These are phyloP conservation scores for Ivindomyrus marchei DNA, from an alignment of 2,113 vertebrate genomes.

Conservation along the genomic window DNA sequence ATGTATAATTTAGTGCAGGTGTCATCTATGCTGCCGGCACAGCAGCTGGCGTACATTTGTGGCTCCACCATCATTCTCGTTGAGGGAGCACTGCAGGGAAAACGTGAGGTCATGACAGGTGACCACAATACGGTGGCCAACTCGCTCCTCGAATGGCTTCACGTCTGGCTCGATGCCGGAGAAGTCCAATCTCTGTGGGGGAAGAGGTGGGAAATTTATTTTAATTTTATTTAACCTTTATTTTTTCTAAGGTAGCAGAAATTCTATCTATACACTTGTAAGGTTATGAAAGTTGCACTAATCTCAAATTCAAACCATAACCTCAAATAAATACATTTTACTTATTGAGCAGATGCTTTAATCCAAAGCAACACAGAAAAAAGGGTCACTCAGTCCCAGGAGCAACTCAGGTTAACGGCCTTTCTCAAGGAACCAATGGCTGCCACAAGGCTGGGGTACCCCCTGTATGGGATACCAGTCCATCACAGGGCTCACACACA, in stretches of 20 bases:
- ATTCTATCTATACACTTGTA: not conserved
- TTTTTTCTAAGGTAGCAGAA: not conserved
- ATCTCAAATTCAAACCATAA: not conserved
- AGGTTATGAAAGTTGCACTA: not conserved
- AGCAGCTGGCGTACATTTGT: conserved; percentile 72
- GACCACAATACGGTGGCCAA: conserved; percentile 77
- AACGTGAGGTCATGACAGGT: conserved; percentile 87
- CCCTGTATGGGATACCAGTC: not conserved
- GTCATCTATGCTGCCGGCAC: not conserved
- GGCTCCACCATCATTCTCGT: conserved; percentile 69
- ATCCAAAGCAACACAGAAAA: not conserved
- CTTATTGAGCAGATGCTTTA: not conserved
- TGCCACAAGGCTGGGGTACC: not conserved
- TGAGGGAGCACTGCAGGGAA: conserved; percentile 79
- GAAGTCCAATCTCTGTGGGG: conserved; percentile 82
- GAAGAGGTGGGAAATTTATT: not conserved
- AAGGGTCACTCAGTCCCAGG: not conserved
- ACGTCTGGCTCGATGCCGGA: conserved; percentile 90
- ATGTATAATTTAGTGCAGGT: not conserved
- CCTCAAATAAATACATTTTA: not conserved
- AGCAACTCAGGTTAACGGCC: not conserved
- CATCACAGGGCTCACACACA: not conserved
- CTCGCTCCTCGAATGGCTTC: conserved; percentile 90
- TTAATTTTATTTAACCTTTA: no score
- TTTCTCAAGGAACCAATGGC: not conserved